phyloP scores from a whole-genome alignment of 2,113 vertebrate genomes.

The Callithrix jacchus region DNA sequence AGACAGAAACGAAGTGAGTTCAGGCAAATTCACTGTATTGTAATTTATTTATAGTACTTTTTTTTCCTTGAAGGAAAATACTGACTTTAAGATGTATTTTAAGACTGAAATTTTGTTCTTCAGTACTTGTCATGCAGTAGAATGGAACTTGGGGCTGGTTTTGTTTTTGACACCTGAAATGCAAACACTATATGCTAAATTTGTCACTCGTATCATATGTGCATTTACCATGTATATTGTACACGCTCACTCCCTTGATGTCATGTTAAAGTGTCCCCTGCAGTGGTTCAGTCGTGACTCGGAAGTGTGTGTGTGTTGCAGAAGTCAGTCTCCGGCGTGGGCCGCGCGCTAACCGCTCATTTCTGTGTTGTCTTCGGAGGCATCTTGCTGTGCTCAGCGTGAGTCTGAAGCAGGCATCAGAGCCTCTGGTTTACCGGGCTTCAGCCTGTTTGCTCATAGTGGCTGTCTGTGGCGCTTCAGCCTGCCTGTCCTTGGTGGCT shows the following conservation, averaged over 20 bases:
- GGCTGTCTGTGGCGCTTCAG: background rate
- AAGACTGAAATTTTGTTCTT: conserved; percentile 97
- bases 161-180: conserved; percentile 94
- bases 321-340: conserved; percentile 75
- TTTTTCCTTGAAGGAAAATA: conserved; percentile 99
- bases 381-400: conserved; percentile 77
- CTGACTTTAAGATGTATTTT: conserved; percentile 96
- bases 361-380: conserved; percentile 77
- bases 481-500: background rate
- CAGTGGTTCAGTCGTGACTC: conserved; percentile 86
- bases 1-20: conserved; percentile 98
- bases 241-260: conserved; percentile 84
- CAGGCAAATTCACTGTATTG: conserved; percentile 99
- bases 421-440: background rate
- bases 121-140: conserved; percentile 95
- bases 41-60: conserved; percentile 99
- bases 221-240: conserved; percentile 91
- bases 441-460: background rate
- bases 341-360: conserved; percentile 71
- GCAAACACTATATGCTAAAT: conserved; percentile 85
- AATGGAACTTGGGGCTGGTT: conserved; percentile 93
- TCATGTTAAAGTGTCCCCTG: conserved; percentile 89
- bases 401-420: conserved; percentile 64
- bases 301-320: conserved; percentile 84
- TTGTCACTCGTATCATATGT: conserved; percentile 90